phyloP scores from a whole-genome alignment of 2,113 vertebrate species.

The Gymnobelideus leadbeateri region DNA sequence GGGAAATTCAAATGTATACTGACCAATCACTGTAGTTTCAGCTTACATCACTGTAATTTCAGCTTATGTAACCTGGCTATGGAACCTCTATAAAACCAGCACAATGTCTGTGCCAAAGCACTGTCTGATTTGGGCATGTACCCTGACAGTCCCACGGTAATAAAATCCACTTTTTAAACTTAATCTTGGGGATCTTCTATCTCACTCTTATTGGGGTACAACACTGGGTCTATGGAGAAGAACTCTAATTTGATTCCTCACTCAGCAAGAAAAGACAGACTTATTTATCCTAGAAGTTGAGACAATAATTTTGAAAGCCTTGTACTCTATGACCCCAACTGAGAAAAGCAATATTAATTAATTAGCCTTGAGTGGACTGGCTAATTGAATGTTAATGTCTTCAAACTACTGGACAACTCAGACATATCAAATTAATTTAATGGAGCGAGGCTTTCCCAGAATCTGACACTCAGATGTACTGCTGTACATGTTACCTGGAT shows the following conservation, averaged over 20 bases:
- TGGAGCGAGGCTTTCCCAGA: not conserved
- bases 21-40: too few relatives aligned
- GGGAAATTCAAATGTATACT: too few relatives aligned
- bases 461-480: conserved; percentile 5
- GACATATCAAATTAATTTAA: conserved; percentile 17
- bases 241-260: conserved; percentile 9
- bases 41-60: too few relatives aligned
- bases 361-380: conserved; percentile 21
- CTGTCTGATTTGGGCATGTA: too few relatives aligned
- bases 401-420: not conserved
- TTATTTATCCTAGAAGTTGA: conserved; percentile 27
- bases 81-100: too few relatives aligned
- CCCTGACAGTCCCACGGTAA: too few relatives aligned
- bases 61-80: too few relatives aligned
- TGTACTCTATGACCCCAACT: not conserved
- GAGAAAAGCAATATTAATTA: conserved; percentile 34
- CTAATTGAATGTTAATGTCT: conserved; percentile 37
- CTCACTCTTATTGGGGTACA: too few relatives aligned
- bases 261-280: conserved; percentile 25
- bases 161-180: too few relatives aligned
- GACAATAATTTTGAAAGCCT: not conserved
- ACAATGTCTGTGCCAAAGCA: too few relatives aligned
- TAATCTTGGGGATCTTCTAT: too few relatives aligned
- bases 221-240: not conserved
- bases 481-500: not conserved